Base-by-base conservation (phyloP, 2,888 invertebrate species). In the Dicyrtomina minuta region DNA sequence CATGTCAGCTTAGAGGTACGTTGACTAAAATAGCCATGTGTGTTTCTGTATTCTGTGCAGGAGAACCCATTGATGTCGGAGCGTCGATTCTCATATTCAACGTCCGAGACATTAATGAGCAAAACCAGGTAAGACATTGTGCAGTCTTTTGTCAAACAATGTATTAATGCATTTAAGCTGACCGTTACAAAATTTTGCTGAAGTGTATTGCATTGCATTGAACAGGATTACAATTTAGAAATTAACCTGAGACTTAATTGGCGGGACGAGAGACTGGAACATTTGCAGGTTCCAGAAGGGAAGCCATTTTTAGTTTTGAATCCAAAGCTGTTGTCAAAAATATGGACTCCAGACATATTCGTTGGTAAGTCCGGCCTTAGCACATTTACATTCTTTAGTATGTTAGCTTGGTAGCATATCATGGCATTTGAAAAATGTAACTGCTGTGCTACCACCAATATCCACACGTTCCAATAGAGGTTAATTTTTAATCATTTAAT, bases 31-130 rank as follows among this genome's bases (percentile, higher is more conserved):
- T n/a, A n/a, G n/a, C n/a, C n/a, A n/a, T n/a, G n/a, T n/a, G n/a
- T 33, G 3, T 33, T 33, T 8, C 8, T 33, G 33, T 33, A 8
- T 33, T 33, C 8, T 8, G 4, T 33, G 0, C 55, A 76, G 77
- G 74, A 68, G 71, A 70, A 10, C 66, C 77, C 24, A 74, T 74
- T 10, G 51, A 70, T 44, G 77, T 77, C 44, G 75, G 76, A 65
- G 67, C 74, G 51, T 72, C 73, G 24, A 73, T 77, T 13, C 68
- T 75, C 49, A 76, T 77, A 51, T 73, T 77, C 72, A 75, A 77
- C 51, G 74, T 77, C 58, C 73, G 77, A 62, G 77, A 77, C 68
- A 77, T 77, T 67, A 76, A 76, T 56, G 77, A 77, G 55, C 65
- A 75, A 17, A 74, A 66, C 49, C 74, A 74, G 75, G 77, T 77